phyloP scores from a whole-genome alignment of 2,888 invertebrate genomes.

The Steinernema hermaphroditum region DNA sequence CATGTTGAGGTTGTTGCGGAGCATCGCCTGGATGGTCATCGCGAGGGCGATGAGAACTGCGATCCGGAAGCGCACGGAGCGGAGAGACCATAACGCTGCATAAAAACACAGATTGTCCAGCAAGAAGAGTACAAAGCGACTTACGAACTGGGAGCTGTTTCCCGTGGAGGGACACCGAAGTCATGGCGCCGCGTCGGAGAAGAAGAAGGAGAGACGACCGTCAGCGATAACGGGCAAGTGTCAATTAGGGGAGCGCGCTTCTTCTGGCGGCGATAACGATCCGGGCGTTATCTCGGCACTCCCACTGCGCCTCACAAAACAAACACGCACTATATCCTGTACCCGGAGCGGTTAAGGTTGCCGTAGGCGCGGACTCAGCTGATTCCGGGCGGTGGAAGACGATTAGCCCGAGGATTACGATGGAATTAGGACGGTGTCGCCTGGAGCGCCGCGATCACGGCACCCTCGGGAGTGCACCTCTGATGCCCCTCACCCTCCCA shows the following conservation, averaged over 20 bases:
- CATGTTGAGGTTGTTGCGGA: conserved; percentile 55
- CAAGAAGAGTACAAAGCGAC: not conserved
- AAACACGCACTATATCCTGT: too few species aligned
- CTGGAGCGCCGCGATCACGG: too few species aligned
- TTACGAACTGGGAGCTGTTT: not conserved
- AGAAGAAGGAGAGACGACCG: not conserved
- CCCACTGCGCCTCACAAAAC: too few species aligned
- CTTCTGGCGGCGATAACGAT: conserved; percentile 11
- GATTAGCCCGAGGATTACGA: too few species aligned
- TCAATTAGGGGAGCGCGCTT: not conserved
- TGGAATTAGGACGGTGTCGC: too few species aligned
- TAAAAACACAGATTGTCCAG: conserved; percentile 15
- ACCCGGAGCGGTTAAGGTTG: too few species aligned
- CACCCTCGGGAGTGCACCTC: too few species aligned
- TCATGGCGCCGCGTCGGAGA: conserved; percentile 6
- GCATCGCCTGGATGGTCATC: conserved; percentile 49
- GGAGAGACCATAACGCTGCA: conserved; percentile 57
- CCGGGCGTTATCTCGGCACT: not conserved
- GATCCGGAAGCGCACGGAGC: conserved; percentile 55
- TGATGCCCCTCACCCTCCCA: too few species aligned
- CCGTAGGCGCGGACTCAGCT: too few species aligned
- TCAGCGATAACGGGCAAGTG: not conserved
- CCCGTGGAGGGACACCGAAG: not conserved
- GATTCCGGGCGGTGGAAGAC: too few species aligned
- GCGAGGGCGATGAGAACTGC: conserved; percentile 49